phyloP scores from a whole-genome alignment of 1,140 invertebrate species.

The honey bee (Apis mellifera) region Amel_HAv3.1 CM009936.2:5397001-5397500 shows the following conservation, averaged over 20 bases:
- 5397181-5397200: constrained; percentile 20
- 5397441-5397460: background rate
- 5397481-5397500: background rate
- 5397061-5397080: no score
- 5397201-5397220: constrained; percentile 39
- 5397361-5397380: constrained; percentile 19
- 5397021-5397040: background rate
- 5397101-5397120: background rate
- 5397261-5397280: constrained; percentile 10
- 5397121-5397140: background rate
- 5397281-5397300: constrained; percentile 42
- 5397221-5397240: constrained; percentile 17
- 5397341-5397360: constrained; percentile 44
- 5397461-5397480: background rate
- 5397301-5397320: constrained; percentile 50
- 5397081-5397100: background rate
- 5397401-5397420: background rate
- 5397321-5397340: constrained; percentile 40
- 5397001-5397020: background rate
- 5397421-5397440: background rate
- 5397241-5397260: constrained; percentile 11
- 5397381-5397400: background rate
- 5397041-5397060: background rate
- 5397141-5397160: background rate
- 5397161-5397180: constrained; percentile 10